Conservation (phyloP, 2,113 vertebrate genomes). For the Ellobius talpinus region DNA sequence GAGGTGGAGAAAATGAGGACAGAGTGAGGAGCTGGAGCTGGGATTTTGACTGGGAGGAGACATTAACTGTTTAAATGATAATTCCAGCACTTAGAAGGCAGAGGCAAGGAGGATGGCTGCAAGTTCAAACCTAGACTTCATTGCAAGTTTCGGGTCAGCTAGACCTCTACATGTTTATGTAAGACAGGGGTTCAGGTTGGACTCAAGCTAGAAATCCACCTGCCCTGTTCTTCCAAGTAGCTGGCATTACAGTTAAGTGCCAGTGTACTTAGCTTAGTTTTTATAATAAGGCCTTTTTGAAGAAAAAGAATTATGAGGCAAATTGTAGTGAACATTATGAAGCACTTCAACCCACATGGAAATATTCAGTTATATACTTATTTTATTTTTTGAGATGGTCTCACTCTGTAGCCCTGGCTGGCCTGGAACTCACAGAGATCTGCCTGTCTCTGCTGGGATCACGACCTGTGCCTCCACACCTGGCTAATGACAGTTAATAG, state of each 20-base stretch:
- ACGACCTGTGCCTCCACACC: background rate
- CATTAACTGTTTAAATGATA: background rate
- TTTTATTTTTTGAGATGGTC: background rate
- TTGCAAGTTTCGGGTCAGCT: background rate
- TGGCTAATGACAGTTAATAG: background rate
- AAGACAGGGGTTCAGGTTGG: background rate
- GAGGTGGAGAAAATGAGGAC: background rate
- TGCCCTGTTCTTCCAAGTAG: background rate
- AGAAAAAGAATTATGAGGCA: background rate
- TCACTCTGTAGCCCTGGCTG: background rate
- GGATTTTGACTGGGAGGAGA: background rate
- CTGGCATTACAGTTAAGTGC: background rate
- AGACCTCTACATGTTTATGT: background rate
- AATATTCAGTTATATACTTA: background rate
- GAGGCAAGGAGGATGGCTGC: background rate
- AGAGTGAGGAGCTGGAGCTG: too few relatives aligned
- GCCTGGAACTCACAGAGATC: background rate
- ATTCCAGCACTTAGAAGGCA: too few relatives aligned
- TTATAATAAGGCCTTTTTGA: conserved; percentile 42
- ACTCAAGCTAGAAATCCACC: background rate
- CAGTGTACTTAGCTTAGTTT: background rate
- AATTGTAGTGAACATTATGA: background rate
- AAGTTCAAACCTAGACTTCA: background rate
- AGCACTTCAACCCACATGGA: too few relatives aligned
- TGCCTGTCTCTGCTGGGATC: background rate